Evolutionary conservation across 2,797 vertebrate genomes (phyloP).

Genomic region (Pteronotus mesoamericanus): DNA sequence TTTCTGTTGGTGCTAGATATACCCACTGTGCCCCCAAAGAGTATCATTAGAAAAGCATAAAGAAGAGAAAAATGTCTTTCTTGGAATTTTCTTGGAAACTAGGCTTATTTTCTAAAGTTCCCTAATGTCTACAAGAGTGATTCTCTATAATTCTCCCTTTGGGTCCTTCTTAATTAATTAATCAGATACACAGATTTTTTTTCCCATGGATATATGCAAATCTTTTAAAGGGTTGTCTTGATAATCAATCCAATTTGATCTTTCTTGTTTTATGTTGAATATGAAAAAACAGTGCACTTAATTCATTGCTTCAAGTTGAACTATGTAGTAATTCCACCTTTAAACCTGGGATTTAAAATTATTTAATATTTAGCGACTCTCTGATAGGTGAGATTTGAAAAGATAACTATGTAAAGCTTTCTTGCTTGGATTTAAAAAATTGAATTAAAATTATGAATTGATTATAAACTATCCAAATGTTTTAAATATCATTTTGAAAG

Average conservation of each 20-base stretch:
- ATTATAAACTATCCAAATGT: background rate
- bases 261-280: background rate
- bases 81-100: background rate
- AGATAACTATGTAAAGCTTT: background rate
- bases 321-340: background rate
- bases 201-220: background rate
- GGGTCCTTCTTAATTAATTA: background rate
- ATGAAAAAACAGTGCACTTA: background rate
- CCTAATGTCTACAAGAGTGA: background rate
- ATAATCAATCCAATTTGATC: background rate
- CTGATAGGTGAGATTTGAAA: background rate
- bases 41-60: background rate
- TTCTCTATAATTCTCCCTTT: background rate
- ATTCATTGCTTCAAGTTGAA: background rate
- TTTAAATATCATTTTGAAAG: background rate
- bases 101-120: background rate
- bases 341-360: background rate
- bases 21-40: background rate
- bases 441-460: background rate
- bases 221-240: conserved; percentile 4
- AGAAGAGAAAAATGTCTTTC: background rate
- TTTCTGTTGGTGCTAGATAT: background rate
- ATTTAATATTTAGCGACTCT: background rate
- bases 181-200: background rate
- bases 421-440: background rate